Conservation (phyloP, 2,888 invertebrate species). For the Cephus pulcher region DNA sequence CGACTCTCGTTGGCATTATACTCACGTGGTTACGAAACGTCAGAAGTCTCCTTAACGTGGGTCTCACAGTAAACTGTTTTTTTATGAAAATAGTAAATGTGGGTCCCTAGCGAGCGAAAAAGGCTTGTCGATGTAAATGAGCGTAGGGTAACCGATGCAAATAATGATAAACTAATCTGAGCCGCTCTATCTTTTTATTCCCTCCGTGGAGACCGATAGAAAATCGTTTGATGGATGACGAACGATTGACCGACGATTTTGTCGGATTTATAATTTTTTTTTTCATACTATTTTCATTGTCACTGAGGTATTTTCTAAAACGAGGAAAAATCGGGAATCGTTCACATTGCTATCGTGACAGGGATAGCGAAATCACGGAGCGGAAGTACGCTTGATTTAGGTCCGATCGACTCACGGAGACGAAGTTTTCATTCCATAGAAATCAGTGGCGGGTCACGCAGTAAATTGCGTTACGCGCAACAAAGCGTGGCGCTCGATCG, state of each 20-base stretch:
- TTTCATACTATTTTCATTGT: neutral
- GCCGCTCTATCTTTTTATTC: neutral
- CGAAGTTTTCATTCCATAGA: constrained; percentile 18
- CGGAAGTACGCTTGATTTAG: constrained; percentile 26
- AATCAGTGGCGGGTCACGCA: constrained; percentile 18
- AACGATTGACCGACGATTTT: constrained; percentile 1
- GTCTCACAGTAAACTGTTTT: neutral
- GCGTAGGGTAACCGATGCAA: constrained; percentile 3
- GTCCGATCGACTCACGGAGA: constrained; percentile 23
- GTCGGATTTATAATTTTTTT: neutral
- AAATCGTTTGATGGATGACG: constrained; percentile 18
- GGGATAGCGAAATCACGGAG: constrained; percentile 6
- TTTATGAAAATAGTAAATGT: neutral
- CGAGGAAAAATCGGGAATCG: neutral
- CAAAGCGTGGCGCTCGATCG: constrained; percentile 12
- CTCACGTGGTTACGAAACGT: no score
- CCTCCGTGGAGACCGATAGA: neutral
- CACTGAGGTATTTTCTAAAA: neutral
- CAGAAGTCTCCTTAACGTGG: neutral
- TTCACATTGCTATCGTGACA: neutral
- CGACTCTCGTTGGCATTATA: no score
- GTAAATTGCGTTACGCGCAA: constrained; percentile 17
- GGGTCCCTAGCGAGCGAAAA: constrained; percentile 1
- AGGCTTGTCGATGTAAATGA: neutral
- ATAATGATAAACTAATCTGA: constrained; percentile 5